A percentile compares a stretch with the other conserved stretches of the same genome.
Evolutionary conservation across 1,140 invertebrate species (phyloP).

Genomic region (Drosophila ficusphila): DNA sequence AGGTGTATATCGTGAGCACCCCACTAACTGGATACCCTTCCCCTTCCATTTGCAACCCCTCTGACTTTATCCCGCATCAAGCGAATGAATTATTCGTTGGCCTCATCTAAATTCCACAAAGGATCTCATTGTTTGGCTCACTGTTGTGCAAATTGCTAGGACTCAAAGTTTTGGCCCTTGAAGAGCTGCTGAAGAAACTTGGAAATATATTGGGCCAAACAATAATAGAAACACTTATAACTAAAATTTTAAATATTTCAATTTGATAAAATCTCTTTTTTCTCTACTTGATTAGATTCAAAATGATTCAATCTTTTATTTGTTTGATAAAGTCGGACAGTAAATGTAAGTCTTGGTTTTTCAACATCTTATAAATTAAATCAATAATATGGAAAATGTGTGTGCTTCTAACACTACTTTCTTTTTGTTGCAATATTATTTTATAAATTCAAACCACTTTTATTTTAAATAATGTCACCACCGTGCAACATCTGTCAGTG

Average conservation of each 20-base stretch:
- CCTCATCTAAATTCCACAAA: constrained; percentile 66
- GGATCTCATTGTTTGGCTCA: constrained; percentile 5
- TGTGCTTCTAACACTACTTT: too few species aligned
- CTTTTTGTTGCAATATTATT: too few species aligned
- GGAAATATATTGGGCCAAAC: neutral
- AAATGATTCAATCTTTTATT: too few species aligned
- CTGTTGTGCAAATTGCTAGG: constrained; percentile 38
- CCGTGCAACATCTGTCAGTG: constrained; percentile 15
- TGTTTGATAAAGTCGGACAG: too few species aligned
- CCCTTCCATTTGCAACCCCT: neutral
- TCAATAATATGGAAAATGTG: too few species aligned
- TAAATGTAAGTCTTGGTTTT: too few species aligned
- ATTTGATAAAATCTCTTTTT: too few species aligned
- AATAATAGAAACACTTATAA: neutral
- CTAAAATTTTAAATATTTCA: too few species aligned
- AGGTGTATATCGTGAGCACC: constrained; percentile 51
- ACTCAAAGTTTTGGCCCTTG: constrained; percentile 48
- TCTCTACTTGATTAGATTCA: too few species aligned
- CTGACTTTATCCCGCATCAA: constrained; percentile 44
- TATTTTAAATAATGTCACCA: neutral
- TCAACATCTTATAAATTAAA: too few species aligned
- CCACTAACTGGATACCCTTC: constrained; percentile 2
- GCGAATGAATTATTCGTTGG: constrained; percentile 73
- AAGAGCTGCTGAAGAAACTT: constrained; percentile 1
- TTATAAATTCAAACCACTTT: too few species aligned